phyloP scores from a whole-genome alignment of 2,113 vertebrate species.

The Scophthalmus maximus region DNA sequence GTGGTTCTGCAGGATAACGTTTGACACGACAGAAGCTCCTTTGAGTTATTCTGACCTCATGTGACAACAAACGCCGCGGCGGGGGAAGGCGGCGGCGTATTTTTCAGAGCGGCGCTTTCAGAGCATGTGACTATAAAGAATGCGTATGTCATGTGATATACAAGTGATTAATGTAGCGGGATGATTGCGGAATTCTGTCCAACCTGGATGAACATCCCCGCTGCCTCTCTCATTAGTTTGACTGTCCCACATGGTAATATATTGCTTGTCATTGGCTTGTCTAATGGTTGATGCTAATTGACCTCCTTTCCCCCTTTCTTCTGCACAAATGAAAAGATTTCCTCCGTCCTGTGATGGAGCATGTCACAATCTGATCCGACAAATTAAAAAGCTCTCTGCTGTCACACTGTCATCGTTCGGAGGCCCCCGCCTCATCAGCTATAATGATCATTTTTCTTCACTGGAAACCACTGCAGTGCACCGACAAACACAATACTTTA shows the following conservation, averaged over 20 bases:
- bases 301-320: constrained; percentile 81
- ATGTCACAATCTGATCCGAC: constrained; percentile 86
- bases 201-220: constrained; percentile 72
- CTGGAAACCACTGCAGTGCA: constrained; percentile 53
- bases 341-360: constrained; percentile 80
- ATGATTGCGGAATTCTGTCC: constrained; percentile 71
- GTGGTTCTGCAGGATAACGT: constrained; percentile 22
- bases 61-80: constrained; percentile 45
- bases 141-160: constrained; percentile 54
- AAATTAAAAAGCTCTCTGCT: constrained; percentile 87
- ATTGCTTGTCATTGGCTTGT: constrained; percentile 84
- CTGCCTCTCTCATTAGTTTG: constrained; percentile 83
- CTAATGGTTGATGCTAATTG: constrained; percentile 87
- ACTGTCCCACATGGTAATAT: constrained; percentile 80
- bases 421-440: constrained; percentile 81
- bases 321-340: constrained; percentile 85
- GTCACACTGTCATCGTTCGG: constrained; percentile 82
- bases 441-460: constrained; percentile 83
- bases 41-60: constrained; percentile 62
- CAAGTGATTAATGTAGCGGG: constrained; percentile 71
- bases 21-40: constrained; percentile 53
- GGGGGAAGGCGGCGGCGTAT: constrained; percentile 21
- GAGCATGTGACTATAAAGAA: constrained; percentile 53
- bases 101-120: constrained; percentile 33
- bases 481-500: constrained; percentile 74